A percentile compares a stretch with the other conserved stretches of the same genome.
These are phyloP conservation scores for Zaprionus kolodkinae DNA, from an alignment of 1,140 invertebrate species.

Conservation along the genomic window DNA sequence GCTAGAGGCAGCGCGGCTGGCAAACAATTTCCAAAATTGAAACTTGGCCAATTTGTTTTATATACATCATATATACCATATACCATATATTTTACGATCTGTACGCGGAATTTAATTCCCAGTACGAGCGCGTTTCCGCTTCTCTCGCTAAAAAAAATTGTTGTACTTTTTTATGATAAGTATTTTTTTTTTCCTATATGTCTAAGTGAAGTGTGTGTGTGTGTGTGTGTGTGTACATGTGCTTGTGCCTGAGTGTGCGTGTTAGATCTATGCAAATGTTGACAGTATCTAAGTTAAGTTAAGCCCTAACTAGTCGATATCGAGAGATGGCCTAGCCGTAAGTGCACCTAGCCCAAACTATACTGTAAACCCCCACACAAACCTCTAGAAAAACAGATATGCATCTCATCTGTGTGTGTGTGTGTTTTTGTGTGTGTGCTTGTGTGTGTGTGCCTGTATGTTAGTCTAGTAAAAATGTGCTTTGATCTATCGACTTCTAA, in stretches of 20 bases:
- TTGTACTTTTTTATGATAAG: slow-evolving; percentile 8
- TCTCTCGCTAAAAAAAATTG: neutral
- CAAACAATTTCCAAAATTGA: slow-evolving; percentile 6
- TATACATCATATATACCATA: neutral
- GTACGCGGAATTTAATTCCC: neutral
- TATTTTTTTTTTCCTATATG: slow-evolving; percentile 1
- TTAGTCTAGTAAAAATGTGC: slow-evolving; percentile 40
- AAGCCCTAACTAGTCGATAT: slow-evolving; percentile 29
- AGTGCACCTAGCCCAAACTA: slow-evolving; percentile 41
- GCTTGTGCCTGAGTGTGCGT: neutral
- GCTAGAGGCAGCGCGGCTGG: slow-evolving; percentile 2
- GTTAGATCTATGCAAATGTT: slow-evolving; percentile 25
- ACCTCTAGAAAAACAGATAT: neutral
- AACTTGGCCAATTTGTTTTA: neutral
- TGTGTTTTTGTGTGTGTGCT: neutral
- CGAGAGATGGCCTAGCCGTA: slow-evolving; percentile 26
- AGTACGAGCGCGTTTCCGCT: slow-evolving; percentile 5
- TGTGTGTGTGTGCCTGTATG: slow-evolving; percentile 4
- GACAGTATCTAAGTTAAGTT: slow-evolving; percentile 10
- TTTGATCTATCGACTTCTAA: slow-evolving; percentile 26
- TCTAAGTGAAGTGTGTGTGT: neutral
- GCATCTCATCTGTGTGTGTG: neutral
- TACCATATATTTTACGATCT: neutral
- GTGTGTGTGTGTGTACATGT: slow-evolving; percentile 3
- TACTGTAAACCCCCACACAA: neutral